A percentile compares a stretch with the other conserved stretches of the same genome.
phyloP scores from a whole-genome alignment of 2,797 vertebrate genomes.

The Falco naumanni region DNA sequence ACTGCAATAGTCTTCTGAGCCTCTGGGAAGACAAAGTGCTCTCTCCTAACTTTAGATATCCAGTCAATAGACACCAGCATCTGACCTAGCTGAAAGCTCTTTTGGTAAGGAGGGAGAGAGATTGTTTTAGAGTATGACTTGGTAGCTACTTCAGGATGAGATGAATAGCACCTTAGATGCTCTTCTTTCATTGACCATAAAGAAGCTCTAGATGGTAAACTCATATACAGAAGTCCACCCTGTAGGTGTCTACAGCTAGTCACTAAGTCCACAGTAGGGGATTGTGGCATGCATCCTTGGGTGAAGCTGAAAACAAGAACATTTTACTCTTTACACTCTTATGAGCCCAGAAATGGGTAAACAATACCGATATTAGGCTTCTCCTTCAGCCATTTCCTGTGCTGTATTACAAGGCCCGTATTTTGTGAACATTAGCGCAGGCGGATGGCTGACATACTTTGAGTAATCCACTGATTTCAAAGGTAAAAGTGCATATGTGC shows the following conservation, averaged over 20 bases:
- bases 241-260: not conserved
- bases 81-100: not conserved
- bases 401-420: not conserved
- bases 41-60: not conserved
- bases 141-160: not conserved
- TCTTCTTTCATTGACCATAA: not conserved
- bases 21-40: not conserved
- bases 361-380: not conserved
- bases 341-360: not conserved
- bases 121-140: not conserved
- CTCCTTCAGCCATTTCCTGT: not conserved
- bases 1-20: not conserved
- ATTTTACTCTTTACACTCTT: not conserved
- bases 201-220: not conserved
- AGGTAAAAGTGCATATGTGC: not conserved
- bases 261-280: rapidly evolving
- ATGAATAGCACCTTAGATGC: not conserved
- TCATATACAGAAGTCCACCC: not conserved
- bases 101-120: not conserved
- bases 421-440: not conserved
- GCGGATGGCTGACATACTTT: not conserved
- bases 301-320: not conserved
- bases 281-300: no score
- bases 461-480: not conserved
- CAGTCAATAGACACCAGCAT: not conserved